Conservation (phyloP, 2,113 vertebrate genomes). For the Eulemur rufifrons region DNA sequence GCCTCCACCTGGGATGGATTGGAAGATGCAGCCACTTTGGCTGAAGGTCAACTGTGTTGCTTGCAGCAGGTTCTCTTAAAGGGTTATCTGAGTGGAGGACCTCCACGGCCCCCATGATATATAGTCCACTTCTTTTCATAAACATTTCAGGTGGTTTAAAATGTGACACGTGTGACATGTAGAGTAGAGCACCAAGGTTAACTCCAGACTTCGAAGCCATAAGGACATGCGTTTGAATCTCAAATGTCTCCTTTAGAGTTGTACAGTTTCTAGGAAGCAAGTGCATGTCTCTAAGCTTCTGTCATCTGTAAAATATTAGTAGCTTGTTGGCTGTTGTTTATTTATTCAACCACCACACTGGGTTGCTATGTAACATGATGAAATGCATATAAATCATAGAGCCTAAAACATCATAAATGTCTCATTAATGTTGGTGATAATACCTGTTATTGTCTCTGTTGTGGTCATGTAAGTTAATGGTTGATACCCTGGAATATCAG, state of each 20-base stretch:
- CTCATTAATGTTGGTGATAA: neutral
- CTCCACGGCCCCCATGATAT: neutral
- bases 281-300: neutral
- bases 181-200: neutral
- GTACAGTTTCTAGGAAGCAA: neutral
- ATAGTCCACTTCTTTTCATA: neutral
- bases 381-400: neutral
- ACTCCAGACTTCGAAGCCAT: neutral
- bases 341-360: neutral
- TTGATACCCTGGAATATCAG: neutral
- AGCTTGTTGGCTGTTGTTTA: neutral
- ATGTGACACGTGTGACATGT: rapidly evolving
- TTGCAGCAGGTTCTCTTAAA: neutral
- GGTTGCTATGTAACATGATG: neutral
- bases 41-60: neutral
- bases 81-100: neutral
- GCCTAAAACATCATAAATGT: no score
- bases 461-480: neutral
- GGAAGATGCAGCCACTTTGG: neutral
- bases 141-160: neutral
- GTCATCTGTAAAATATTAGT: neutral
- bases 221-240: neutral
- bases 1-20: neutral
- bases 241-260: neutral
- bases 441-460: neutral